Conservation (phyloP, 2,888 invertebrate species). For the Alcis repandata region DNA sequence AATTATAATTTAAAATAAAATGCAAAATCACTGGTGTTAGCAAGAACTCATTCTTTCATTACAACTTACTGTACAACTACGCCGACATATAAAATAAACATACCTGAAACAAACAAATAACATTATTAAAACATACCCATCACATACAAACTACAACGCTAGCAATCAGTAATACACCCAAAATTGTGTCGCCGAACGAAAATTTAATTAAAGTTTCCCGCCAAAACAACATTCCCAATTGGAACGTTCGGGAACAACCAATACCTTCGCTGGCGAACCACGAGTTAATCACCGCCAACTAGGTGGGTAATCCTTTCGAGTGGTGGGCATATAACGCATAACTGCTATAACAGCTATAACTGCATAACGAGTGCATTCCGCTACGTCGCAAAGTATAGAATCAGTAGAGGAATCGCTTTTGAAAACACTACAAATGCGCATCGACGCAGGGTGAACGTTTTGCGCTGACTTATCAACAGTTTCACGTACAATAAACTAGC, state of each 20-base stretch:
- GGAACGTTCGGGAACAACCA: conserved; percentile 73
- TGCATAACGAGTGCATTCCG: conserved; percentile 72
- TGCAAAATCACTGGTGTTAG: too few relatives aligned
- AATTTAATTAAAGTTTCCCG: conserved; percentile 63
- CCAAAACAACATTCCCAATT: conserved; percentile 64
- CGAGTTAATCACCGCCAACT: conserved; percentile 81
- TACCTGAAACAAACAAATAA: conserved; percentile 73
- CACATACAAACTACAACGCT: conserved; percentile 26
- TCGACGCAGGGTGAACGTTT: not conserved
- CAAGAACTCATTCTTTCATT: too few relatives aligned
- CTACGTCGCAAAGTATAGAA: conserved; percentile 44
- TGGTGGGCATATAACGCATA: conserved; percentile 70
- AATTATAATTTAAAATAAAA: too few relatives aligned
- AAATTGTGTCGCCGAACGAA: conserved; percentile 35
- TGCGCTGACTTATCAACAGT: not conserved
- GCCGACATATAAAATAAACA: conserved; percentile 75
- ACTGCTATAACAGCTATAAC: conserved; percentile 28
- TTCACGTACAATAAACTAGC: too few relatives aligned
- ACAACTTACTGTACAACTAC: conserved; percentile 75
- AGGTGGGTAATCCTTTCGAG: conserved; percentile 82
- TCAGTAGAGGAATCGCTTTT: not conserved
- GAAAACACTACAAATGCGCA: not conserved
- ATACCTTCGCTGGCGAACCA: conserved; percentile 70
- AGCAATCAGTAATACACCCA: conserved; percentile 29
- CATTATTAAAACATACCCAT: conserved; percentile 31